Percentiles rank a stretch among this genome's conserved stretches.
Evolutionary conservation across 2,797 vertebrate genomes (phyloP).

Genomic region (Pelochelys cantorii): DNA sequence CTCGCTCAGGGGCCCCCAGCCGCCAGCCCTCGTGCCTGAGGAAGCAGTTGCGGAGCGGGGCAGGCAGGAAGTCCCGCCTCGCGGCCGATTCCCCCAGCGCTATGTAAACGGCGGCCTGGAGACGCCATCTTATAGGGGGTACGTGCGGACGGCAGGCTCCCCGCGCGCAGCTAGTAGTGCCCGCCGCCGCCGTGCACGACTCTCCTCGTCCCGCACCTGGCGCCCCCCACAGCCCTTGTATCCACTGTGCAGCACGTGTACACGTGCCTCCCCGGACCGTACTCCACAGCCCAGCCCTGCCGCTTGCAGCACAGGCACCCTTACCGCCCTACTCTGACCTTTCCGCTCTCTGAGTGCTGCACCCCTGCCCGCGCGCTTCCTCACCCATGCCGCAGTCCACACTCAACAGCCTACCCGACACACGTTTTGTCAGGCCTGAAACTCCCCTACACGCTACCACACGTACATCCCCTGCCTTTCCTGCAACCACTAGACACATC

Average conservation of each 20-base stretch:
- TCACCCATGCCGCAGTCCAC: neutral
- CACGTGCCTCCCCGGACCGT: neutral
- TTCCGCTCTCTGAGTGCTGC: neutral
- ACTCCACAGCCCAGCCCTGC: neutral
- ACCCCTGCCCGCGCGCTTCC: neutral
- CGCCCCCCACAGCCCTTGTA: neutral
- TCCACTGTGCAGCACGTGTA: no score
- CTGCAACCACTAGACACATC: neutral
- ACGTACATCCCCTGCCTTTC: no score
- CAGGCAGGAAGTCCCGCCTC: neutral
- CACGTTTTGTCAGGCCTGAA: neutral
- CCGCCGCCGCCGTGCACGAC: neutral
- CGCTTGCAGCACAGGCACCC: neutral
- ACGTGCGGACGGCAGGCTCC: neutral
- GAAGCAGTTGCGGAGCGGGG: fast-evolving
- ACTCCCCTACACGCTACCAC: neutral
- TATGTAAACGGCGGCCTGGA: neutral
- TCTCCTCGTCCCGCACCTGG: neutral
- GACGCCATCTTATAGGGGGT: conserved; percentile 42
- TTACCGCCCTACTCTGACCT: neutral
- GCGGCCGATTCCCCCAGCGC: neutral
- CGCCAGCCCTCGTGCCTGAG: neutral
- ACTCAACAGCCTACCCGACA: no score
- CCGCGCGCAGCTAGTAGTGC: neutral
- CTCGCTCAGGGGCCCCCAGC: no score